phyloP scores from a whole-genome alignment of 2,113 vertebrate genomes.

The Motacilla alba region DNA sequence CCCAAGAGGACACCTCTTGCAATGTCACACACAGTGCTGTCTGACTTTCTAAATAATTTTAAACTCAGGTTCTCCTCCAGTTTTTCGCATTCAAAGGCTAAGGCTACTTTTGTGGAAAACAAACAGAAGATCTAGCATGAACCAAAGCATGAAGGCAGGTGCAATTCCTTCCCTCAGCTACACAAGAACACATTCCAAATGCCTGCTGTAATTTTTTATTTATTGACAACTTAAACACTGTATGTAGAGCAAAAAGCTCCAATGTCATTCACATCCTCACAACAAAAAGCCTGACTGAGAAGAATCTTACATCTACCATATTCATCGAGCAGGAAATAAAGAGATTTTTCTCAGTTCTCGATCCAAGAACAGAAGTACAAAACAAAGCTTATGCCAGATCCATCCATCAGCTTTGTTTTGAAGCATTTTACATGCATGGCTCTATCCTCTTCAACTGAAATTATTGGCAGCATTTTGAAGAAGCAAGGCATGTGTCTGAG shows the following conservation, averaged over 20 bases:
- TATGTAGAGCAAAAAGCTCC: background rate
- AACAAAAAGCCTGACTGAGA: background rate
- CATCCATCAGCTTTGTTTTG: constrained; percentile 13
- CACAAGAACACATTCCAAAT: background rate
- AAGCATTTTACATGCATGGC: background rate
- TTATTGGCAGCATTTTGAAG: constrained; percentile 25
- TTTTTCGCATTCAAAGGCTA: background rate
- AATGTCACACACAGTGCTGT: background rate
- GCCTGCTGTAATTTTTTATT: background rate
- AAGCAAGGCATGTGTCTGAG: background rate
- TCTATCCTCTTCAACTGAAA: background rate
- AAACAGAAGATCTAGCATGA: background rate
- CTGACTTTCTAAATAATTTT: background rate
- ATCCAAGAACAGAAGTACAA: constrained; percentile 43
- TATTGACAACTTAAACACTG: background rate
- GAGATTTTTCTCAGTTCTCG: background rate
- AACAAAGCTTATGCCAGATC: constrained; percentile 17
- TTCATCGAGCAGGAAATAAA: background rate
- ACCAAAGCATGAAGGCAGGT: background rate
- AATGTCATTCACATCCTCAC: background rate
- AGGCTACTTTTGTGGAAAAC: background rate
- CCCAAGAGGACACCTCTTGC: background rate
- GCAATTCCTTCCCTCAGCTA: background rate
- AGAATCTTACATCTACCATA: background rate
- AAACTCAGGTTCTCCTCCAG: background rate